Evolutionary conservation across 2,113 vertebrate genomes (phyloP).

Genomic region (Peucedramus taeniatus): DNA sequence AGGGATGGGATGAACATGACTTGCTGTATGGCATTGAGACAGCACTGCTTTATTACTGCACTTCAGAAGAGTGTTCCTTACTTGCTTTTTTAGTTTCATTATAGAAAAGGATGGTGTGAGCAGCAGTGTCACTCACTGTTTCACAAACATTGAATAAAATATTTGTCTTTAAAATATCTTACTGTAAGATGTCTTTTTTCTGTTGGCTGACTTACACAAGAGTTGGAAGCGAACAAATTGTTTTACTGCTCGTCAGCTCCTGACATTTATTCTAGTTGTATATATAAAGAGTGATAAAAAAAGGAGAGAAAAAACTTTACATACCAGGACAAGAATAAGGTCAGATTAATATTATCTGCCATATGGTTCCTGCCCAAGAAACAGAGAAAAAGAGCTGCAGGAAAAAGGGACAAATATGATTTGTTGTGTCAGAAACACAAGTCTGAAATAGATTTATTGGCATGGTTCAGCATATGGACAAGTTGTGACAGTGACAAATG

Average conservation of each 20-base stretch:
- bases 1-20: not conserved
- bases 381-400: not conserved
- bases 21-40: not conserved
- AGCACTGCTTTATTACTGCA: not conserved
- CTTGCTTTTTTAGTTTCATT: not conserved
- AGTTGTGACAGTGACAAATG: not conserved
- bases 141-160: not conserved
- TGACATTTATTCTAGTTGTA: conserved; percentile 3
- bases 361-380: not conserved
- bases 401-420: not conserved
- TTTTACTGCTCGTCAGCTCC: not conserved
- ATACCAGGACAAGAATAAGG: not conserved
- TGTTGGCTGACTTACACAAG: not conserved
- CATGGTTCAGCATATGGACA: not conserved
- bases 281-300: not conserved
- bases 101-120: not conserved
- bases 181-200: not conserved
- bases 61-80: not conserved
- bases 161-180: not conserved
- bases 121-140: not conserved
- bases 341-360: not conserved
- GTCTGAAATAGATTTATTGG: not conserved
- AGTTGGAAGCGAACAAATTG: not conserved
- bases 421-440: not conserved
- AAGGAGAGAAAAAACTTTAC: not conserved